Evolutionary conservation across 1,140 invertebrate genomes (phyloP).

Genomic region (Bombus pyrosoma): DNA sequence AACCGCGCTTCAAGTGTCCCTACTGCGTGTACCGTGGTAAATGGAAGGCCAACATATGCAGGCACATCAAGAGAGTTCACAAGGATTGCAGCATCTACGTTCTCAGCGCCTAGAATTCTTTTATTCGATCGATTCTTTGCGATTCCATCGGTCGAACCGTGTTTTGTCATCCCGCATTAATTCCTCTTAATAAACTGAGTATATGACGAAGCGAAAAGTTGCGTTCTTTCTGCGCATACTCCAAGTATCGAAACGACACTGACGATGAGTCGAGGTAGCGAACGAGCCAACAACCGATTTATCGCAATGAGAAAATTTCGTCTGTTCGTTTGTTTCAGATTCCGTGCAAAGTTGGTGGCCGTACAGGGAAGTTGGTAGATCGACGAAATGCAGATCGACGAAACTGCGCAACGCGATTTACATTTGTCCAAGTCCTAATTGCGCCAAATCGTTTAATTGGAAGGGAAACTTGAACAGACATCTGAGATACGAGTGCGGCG

Average conservation of each 20-base stretch:
- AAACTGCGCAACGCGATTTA: neutral
- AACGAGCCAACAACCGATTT: neutral
- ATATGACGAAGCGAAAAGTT: neutral
- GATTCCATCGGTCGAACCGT: neutral
- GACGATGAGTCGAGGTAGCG: neutral
- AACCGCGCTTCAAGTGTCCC: slow-evolving; percentile 84
- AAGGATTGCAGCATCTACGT: slow-evolving; percentile 35
- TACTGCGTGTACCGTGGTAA: slow-evolving; percentile 84
- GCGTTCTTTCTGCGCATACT: neutral
- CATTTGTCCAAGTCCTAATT: slow-evolving; percentile 69
- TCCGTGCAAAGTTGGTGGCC: neutral
- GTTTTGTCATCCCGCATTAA: neutral
- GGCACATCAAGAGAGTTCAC: slow-evolving; percentile 67
- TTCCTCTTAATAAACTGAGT: neutral
- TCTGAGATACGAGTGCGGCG: slow-evolving; percentile 80
- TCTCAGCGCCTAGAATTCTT: neutral
- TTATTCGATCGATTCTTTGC: neutral
- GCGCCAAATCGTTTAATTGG: slow-evolving; percentile 79
- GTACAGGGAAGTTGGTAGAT: neutral
- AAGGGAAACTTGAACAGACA: slow-evolving; percentile 80
- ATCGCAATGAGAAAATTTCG: slow-evolving; percentile 28
- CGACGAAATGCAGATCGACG: neutral
- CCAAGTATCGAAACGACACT: neutral
- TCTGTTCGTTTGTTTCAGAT: slow-evolving; percentile 51
- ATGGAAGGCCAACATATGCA: slow-evolving; percentile 68